These are phyloP conservation scores for Rhinichthys osculus DNA, from an alignment of 2,797 vertebrate species.

Conservation along the genomic window DNA sequence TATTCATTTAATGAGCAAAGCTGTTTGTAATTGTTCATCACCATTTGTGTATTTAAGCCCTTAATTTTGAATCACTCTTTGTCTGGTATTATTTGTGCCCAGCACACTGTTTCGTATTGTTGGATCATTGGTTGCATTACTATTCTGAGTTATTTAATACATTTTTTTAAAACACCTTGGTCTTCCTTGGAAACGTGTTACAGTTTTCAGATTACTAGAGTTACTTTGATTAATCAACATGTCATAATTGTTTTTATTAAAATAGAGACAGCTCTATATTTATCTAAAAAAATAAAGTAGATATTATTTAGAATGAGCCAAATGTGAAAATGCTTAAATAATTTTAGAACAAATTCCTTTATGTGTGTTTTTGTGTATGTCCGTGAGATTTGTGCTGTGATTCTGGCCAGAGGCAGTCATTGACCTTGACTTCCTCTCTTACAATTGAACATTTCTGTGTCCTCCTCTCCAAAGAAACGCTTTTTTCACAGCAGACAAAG, in stretches of 20 bases:
- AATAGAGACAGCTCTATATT: not conserved
- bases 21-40: no score
- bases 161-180: no score
- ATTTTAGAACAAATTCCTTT: not conserved
- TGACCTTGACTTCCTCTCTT: slow-evolving; percentile 15
- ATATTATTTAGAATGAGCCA: not conserved
- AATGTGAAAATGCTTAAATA: not conserved
- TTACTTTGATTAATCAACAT: not conserved
- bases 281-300: not conserved
- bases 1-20: no score
- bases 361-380: not conserved
- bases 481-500: slow-evolving; percentile 50
- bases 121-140: no score
- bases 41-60: no score
- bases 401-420: slow-evolving; percentile 30
- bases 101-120: no score
- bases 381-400: not conserved
- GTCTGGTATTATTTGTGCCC: no score
- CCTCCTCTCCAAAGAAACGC: not conserved
- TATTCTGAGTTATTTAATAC: no score
- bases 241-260: not conserved
- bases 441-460: slow-evolving; percentile 41
- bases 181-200: no score
- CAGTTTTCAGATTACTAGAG: not conserved
- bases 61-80: no score